Base-by-base conservation (phyloP, 2,113 vertebrate genomes). In the Suncus etruscus region DNA sequence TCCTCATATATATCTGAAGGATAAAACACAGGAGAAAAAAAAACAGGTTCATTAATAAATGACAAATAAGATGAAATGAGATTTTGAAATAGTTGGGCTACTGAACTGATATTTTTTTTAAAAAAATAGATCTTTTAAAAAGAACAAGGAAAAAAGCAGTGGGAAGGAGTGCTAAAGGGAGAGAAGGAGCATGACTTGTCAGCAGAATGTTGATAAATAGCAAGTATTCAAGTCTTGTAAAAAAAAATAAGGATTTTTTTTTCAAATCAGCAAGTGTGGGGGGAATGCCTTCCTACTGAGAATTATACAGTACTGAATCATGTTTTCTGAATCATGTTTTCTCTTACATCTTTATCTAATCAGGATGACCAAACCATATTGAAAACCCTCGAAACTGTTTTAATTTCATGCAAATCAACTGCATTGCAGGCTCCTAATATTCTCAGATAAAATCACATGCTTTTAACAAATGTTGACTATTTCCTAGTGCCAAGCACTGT, bases 41-140 rank as follows among this genome's bases (percentile, higher is more conserved):
- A 94, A 96, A 94, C 66, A 94, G 87, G 58, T 11, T 73, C 90
- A 97, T 95, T 95, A 95, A 95, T 94, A 96, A 95, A 84, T 82
- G 93, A 95, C 58, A 27, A 94, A 95, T 78, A 83, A 91, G 61
- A 90, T 91, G 84, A 90, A 96, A 95, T 93, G 93, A 86, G 73
- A 79, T 91, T 94, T 95, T 95, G 88, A 84, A 94, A 94, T 78
- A 94, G 83, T 89, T 91, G 85, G 66, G 54, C 61, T 94, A 91
- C 68, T 89, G 68, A 94, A 84, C 82, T 82, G 58, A 48, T 86
- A 81, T 72, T 91, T 82, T 68, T 83, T 27, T 51, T 73, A 77
- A 81, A 16, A 22, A 32, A 94, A 93, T 48, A 91, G 54, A 92
- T 89, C 78, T 87, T 92, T 92, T 89, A 95, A 91, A n/a, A 94